Evolutionary conservation across 2,113 vertebrate species (phyloP), one percentile per base, ranked within the genome.

Genomic region (Catharus bicknelli): DNA sequence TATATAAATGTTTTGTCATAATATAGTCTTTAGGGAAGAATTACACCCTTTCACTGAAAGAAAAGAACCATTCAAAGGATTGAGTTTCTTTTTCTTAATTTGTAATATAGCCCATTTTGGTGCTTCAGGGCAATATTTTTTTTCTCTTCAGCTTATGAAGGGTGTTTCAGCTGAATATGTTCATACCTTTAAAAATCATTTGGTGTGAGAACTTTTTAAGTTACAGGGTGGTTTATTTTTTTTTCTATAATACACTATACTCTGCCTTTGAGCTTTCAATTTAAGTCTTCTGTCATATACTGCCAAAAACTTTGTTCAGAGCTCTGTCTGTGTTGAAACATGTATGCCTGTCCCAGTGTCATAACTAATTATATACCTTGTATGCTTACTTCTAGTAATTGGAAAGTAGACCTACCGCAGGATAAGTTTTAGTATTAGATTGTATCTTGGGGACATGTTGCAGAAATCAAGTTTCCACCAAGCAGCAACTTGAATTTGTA

Each of bases 331-430:
- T 97, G 97, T 97, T 97, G 96, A 98, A 97, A 98, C 97, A 97
- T 97, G 97, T 88, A 97, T 97, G 97, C 98, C 97, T 98, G 97
- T 98, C 97, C 98, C 96, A 97, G 97, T 98, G 98, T 98, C 98
- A 98, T 98, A 98, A 97, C 97, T 98, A 99, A 99, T 98, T 98
- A 99, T 98, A 98, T 97, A 97, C 97, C 96, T 97, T 96, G 94
- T 98, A 96, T 97, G 97, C 98, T 97, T 97, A 87, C 97, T 97
- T 97, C 96, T 96, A 98, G 97, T 98, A 98, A 97, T 97, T 98
- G 97, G 96, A 98, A 97, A 96, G 95, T 94, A 96, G 97, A 98
- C 97, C 97, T 97, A 98, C 97, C 97, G 96, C 97, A 97, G 97
- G 93, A 96, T 95, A 92, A 86, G 34, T 95, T 96, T 97, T 96